Percentiles rank a stretch among this genome's conserved stretches.
These are phyloP conservation scores for Julus scandinavius DNA, from an alignment of 2,888 invertebrate genomes.

Conservation along the genomic window DNA sequence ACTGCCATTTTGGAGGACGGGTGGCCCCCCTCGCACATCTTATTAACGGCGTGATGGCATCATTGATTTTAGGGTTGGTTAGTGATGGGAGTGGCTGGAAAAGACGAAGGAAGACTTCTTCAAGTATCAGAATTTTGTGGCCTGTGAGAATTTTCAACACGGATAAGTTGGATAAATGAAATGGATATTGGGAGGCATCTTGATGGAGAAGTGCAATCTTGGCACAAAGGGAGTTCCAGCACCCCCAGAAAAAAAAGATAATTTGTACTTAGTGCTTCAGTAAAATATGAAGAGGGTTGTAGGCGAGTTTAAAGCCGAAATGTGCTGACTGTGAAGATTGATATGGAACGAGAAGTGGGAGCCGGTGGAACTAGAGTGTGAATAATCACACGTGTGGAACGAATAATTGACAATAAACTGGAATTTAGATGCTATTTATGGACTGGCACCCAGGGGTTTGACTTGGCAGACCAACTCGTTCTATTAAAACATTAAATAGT, in stretches of 20 bases:
- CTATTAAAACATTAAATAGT: conserved; percentile 23
- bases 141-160: conserved; percentile 19
- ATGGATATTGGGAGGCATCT: conserved; percentile 21
- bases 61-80: conserved; percentile 42
- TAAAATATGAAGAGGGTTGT: neutral
- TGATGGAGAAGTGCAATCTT: neutral
- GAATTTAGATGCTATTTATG: conserved; percentile 44
- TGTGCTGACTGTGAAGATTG: neutral
- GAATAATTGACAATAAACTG: conserved; percentile 53
- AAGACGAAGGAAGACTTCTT: neutral
- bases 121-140: conserved; percentile 12
- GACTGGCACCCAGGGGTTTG: neutral
- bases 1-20: neutral
- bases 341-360: neutral
- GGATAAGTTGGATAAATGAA: conserved; percentile 31
- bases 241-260: neutral
- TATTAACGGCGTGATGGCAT: conserved; percentile 42
- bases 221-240: neutral
- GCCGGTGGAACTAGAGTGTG: neutral
- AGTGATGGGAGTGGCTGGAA: neutral
- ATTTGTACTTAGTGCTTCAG: neutral
- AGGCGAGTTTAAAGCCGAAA: neutral
- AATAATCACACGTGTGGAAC: conserved; percentile 46
- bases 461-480: neutral
- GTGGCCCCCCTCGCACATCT: conserved; percentile 1